Percentiles rank a stretch among this genome's conserved stretches.
These are phyloP conservation scores for Chaetodon trifasciatus DNA, from an alignment of 2,797 vertebrate genomes.

Conservation along the genomic window DNA sequence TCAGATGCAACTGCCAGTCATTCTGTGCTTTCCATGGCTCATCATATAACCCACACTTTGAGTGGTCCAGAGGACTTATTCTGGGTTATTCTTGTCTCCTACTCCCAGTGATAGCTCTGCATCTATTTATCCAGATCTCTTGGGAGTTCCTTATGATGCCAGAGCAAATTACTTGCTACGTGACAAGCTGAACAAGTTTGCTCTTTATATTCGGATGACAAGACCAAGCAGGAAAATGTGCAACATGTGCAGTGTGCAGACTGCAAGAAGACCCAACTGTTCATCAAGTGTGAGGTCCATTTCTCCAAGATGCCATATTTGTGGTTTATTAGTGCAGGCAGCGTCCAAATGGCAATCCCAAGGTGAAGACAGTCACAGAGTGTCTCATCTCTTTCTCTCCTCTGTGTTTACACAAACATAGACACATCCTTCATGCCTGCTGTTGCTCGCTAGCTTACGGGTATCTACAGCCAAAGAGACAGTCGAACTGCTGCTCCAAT, in stretches of 20 bases:
- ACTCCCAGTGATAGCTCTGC: background rate
- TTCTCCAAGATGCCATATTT: background rate
- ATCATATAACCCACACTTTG: too few relatives aligned
- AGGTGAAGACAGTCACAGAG: background rate
- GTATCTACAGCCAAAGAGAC: background rate
- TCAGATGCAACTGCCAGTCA: too few relatives aligned
- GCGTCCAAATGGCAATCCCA: background rate
- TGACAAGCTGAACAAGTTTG: background rate
- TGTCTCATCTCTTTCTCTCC: background rate
- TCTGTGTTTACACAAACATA: too few relatives aligned
- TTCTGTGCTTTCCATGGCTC: too few relatives aligned
- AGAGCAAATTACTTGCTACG: background rate
- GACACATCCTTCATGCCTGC: too few relatives aligned
- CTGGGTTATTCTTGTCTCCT: background rate
- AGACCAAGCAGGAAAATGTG: too few relatives aligned
- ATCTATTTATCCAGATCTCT: constrained; percentile 2
- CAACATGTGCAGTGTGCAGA: background rate
- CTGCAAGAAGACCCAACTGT: constrained; percentile 4
- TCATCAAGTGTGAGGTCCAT: background rate
- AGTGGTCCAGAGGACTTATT: too few relatives aligned
- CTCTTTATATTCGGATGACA: background rate
- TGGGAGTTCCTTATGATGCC: background rate
- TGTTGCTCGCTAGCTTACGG: too few relatives aligned
- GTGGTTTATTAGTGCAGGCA: background rate
- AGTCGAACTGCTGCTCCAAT: background rate